These are phyloP conservation scores for Molanna angustata DNA, from an alignment of 2,888 invertebrate genomes.

Conservation along the genomic window DNA sequence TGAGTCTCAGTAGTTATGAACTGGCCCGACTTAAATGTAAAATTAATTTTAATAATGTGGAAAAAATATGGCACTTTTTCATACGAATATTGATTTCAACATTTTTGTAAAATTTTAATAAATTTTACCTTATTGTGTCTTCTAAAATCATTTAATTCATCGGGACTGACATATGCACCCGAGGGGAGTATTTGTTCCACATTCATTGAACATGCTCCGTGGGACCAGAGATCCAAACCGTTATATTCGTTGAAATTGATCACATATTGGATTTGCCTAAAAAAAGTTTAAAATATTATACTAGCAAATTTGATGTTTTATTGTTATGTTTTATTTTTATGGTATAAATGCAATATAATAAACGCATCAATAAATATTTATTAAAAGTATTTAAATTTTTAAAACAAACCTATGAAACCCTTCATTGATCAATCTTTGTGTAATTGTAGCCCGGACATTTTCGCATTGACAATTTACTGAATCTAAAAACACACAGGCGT, in stretches of 20 bases:
- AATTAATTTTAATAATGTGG: no score
- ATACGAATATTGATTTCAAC: no score
- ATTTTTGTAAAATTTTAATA: no score
- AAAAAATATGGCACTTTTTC: no score
- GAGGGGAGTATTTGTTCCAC: conserved; percentile 40
- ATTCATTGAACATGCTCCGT: conserved; percentile 38
- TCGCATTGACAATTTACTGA: conserved; percentile 29
- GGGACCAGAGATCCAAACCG: conserved; percentile 34
- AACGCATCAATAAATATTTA: neutral
- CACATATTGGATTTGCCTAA: conserved; percentile 46
- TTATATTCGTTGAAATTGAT: conserved; percentile 41
- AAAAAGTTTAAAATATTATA: no score
- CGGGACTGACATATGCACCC: conserved; percentile 46
- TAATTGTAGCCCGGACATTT: conserved; percentile 41
- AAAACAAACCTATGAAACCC: conserved; percentile 47
- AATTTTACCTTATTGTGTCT: conserved; percentile 29
- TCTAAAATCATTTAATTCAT: conserved; percentile 43
- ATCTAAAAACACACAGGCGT: neutral
- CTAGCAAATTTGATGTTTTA: no score
- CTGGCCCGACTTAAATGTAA: no score
- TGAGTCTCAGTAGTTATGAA: no score
- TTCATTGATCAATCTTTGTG: conserved; percentile 45
- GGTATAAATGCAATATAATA: neutral
- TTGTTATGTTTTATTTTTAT: neutral
- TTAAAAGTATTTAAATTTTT: neutral